Evolutionary conservation across 2,888 invertebrate genomes (phyloP).

Genomic region (Pantelozetes paolii): DNA sequence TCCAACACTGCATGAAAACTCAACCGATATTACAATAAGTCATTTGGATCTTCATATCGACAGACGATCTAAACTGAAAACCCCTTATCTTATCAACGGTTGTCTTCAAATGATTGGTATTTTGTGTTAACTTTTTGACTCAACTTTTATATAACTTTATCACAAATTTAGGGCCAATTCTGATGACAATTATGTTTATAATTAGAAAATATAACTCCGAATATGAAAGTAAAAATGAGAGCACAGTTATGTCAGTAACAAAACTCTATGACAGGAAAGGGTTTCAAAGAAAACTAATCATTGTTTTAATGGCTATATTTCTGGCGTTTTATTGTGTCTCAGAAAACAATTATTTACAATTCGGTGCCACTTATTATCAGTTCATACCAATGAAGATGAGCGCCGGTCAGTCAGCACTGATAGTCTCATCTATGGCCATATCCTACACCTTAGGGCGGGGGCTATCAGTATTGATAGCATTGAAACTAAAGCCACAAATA

Average conservation of each 20-base stretch:
- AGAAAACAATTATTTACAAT: constrained; percentile 22
- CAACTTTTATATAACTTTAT: no score
- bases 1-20: background rate
- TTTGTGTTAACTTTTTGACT: no score
- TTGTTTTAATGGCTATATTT: background rate
- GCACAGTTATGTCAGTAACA: background rate
- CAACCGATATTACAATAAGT: background rate
- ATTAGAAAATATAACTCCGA: background rate
- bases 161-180: constrained; percentile 4
- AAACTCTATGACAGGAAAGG: background rate
- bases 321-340: constrained; percentile 11
- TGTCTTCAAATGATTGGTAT: constrained; percentile 17
- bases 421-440: background rate
- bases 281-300: background rate
- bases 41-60: background rate
- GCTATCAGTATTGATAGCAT: constrained; percentile 4
- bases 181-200: background rate
- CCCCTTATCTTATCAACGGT: background rate
- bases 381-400: constrained; percentile 1
- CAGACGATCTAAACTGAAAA: background rate
- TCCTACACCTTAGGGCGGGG: constrained; percentile 27
- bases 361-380: constrained; percentile 29
- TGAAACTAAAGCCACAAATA: constrained; percentile 21
- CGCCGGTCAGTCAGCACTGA: constrained; percentile 1
- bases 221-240: background rate